These are phyloP conservation scores for Hypotaenidia okinawae DNA, from an alignment of 2,797 vertebrate species.

Conservation along the genomic window DNA sequence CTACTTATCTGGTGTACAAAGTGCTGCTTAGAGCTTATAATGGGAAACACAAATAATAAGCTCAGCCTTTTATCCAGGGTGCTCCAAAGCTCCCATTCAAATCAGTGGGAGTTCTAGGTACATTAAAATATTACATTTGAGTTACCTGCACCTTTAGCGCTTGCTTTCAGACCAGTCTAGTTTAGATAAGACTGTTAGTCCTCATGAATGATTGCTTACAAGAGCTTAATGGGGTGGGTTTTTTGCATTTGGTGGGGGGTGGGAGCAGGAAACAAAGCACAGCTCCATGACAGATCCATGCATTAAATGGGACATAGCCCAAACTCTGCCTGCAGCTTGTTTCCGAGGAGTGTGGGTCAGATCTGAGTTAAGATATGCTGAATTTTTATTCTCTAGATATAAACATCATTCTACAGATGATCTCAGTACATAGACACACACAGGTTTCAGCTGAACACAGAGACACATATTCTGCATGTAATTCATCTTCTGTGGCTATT, in stretches of 20 bases:
- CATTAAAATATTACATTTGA: background rate
- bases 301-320: background rate
- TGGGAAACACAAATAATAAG: background rate
- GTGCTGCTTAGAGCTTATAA: slow-evolving; percentile 7
- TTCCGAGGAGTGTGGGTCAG: background rate
- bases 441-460: background rate
- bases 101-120: background rate
- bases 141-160: background rate
- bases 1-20: background rate
- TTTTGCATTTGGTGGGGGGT: background rate
- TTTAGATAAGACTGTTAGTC: background rate
- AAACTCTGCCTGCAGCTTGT: background rate
- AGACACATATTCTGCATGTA: background rate
- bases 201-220: background rate
- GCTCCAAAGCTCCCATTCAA: background rate
- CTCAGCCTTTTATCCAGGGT: background rate
- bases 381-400: background rate
- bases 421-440: background rate
- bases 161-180: background rate
- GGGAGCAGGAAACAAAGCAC: background rate
- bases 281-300: background rate
- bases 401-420: background rate
- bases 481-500: background rate
- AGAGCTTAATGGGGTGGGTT: background rate
- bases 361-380: background rate